A percentile compares a stretch with the other conserved stretches of the same genome.
Evolutionary conservation across 2,888 invertebrate genomes (phyloP).

Genomic region (Diaprepes abbreviatus): DNA sequence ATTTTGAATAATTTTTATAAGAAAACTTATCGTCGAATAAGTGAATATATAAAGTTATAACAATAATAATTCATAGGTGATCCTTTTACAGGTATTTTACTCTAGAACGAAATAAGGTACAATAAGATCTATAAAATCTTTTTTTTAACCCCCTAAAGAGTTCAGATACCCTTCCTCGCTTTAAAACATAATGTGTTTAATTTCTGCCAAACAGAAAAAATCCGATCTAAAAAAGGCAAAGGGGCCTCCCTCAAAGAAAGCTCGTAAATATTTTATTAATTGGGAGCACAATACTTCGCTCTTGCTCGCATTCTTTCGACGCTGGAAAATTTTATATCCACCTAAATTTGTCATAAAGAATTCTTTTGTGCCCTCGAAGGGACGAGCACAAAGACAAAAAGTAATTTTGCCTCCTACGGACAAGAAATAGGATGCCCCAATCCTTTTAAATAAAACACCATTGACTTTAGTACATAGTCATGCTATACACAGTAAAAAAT

Average conservation of each 20-base stretch:
- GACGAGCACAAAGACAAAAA: slow-evolving; percentile 35
- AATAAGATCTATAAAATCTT: slow-evolving; percentile 3
- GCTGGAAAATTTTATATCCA: slow-evolving; percentile 41
- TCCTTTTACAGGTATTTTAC: too few relatives aligned
- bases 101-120: not conserved
- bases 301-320: slow-evolving; percentile 40
- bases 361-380: slow-evolving; percentile 38
- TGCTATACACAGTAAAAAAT: too few relatives aligned
- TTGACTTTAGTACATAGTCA: not conserved
- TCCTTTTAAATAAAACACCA: slow-evolving; percentile 13
- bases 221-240: slow-evolving; percentile 27
- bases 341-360: slow-evolving; percentile 48
- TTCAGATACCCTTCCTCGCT: not conserved
- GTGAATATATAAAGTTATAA: too few relatives aligned
- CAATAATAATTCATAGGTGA: too few relatives aligned
- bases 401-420: slow-evolving; percentile 24
- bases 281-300: slow-evolving; percentile 41
- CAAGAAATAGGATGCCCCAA: slow-evolving; percentile 7
- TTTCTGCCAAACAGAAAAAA: slow-evolving; percentile 21
- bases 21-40: too few relatives aligned
- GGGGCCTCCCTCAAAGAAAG: slow-evolving; percentile 31
- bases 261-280: slow-evolving; percentile 47
- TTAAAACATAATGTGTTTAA: slow-evolving; percentile 26
- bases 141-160: not conserved
- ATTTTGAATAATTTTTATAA: too few relatives aligned